Base-by-base conservation (phyloP, 2,888 invertebrate species). In the Megalurothrips usitatus region DNA sequence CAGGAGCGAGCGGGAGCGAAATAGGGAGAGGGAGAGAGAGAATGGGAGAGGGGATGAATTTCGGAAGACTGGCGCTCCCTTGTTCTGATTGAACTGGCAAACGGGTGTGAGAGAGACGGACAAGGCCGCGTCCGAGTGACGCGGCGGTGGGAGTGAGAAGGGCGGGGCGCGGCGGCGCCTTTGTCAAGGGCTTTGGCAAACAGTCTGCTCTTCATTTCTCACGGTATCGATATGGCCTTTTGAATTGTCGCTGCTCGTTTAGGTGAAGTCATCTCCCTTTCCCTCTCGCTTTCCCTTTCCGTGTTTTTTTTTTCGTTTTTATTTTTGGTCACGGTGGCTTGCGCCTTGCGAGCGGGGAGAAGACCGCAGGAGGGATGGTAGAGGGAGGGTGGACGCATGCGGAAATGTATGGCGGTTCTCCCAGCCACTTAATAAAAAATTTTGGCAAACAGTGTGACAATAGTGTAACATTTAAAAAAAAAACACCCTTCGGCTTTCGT, bases 171-270 rank as follows among this genome's bases (percentile, higher is more conserved):
- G 14, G 6, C 14, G 52, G 6, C 3, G 52, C 52, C 58, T 58
- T 58, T 58, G 58, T 58, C 14, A 58, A 58, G 58, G 58, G 58
- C 58, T 58, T 58, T 58, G 58, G n/a, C 58, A 58, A 58, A 58
- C 58, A 58, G 58, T n/a, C 19, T 17, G 12, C 34, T 17, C 58
- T 58, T 58, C 58, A 58, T 58, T 58, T 58, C 17, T 14, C 58
- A 58, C 58, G 6, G 58, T 58, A 58, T 58, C 58, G 58, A 58
- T 58, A 58, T 58, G 58, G 58, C 58, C 58, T 58, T 58, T 14
- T 58, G 58, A 58, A 58, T 58, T 58, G 58, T 58, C 58, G 58
- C 11, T 58, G 58, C 58, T 58, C 58, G 58, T 58, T 58, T 58
- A 58, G 58, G 14, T 14, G 58, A 14, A 19, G 58, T 17, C n/a